A percentile compares a stretch with the other conserved stretches of the same genome.
phyloP scores from a whole-genome alignment of 2,797 vertebrate genomes.

The Dermochelys coriacea region DNA sequence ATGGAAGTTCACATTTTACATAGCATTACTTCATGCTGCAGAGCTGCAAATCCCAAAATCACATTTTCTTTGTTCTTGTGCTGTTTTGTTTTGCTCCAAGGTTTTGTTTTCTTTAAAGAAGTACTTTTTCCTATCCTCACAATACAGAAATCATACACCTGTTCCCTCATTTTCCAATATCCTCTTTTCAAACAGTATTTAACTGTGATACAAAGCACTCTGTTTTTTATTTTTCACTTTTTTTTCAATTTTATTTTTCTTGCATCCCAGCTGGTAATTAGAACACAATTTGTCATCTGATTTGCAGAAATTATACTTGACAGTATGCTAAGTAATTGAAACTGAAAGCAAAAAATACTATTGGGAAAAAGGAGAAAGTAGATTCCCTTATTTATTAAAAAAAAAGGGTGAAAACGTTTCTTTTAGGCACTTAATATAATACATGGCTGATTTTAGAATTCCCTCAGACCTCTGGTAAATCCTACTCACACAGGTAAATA shows the following conservation, averaged over 20 bases:
- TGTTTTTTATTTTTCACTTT: background rate
- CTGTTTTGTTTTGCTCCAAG: background rate
- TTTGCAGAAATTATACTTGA: background rate
- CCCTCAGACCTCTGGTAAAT: conserved; percentile 13
- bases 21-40: background rate
- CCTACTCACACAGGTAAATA: background rate
- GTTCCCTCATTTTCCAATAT: background rate
- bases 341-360: background rate
- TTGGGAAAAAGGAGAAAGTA: background rate
- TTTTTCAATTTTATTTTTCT: background rate
- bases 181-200: background rate
- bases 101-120: background rate
- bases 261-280: background rate
- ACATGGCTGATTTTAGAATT: rapidly evolving
- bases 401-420: background rate
- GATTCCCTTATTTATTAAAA: background rate
- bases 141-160: background rate
- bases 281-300: background rate
- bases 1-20: background rate
- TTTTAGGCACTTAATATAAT: background rate
- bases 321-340: background rate
- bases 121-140: background rate
- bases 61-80: background rate
- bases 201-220: background rate
- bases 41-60: background rate